Conservation (phyloP, 2,113 vertebrate genomes). For the Aix galericulata region DNA sequence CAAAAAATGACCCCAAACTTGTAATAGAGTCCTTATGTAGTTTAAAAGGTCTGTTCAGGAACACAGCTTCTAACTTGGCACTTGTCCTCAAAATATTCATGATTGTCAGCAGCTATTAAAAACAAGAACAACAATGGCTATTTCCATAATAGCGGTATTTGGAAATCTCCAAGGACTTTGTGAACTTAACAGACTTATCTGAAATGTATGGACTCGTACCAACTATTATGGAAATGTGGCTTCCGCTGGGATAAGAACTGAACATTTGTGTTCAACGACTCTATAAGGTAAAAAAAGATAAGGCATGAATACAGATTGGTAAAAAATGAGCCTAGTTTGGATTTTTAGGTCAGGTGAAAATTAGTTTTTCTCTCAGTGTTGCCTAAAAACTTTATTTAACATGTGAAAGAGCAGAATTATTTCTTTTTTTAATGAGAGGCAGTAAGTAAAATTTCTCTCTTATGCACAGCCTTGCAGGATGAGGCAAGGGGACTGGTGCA, state of each 20-base stretch:
- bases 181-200: background rate
- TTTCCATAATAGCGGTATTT: slow-evolving; percentile 36
- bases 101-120: slow-evolving; percentile 46
- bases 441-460: background rate
- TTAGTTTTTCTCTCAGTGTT: background rate
- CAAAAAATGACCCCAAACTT: background rate
- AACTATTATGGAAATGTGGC: background rate
- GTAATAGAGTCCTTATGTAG: background rate
- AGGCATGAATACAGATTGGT: background rate
- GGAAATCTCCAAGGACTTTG: slow-evolving; percentile 13
- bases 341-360: background rate
- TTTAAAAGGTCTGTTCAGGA: slow-evolving; percentile 34
- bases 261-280: background rate
- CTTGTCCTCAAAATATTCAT: background rate
- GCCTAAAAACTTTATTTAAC: background rate
- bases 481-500: background rate
- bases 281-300: background rate
- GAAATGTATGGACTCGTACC: background rate
- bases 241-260: background rate
- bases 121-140: slow-evolving; percentile 16
- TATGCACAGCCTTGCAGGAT: background rate
- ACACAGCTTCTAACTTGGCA: slow-evolving; percentile 42
- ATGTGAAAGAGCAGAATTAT: background rate
- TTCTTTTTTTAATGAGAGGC: background rate
- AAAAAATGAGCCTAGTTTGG: background rate